Evolutionary conservation across 2,888 invertebrate species (phyloP).

Genomic region (Azorinus chamasolen): DNA sequence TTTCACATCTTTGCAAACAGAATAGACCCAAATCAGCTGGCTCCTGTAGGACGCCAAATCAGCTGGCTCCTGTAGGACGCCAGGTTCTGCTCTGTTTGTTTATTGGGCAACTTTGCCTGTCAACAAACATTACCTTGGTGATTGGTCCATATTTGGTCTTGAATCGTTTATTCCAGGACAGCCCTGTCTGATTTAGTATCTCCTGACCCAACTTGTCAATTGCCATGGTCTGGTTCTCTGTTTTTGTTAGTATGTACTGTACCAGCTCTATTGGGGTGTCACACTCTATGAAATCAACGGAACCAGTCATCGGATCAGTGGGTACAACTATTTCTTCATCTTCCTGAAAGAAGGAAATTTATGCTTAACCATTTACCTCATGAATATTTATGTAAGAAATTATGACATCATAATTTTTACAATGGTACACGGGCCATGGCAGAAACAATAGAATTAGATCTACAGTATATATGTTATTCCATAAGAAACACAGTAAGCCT

Average conservation of each 20-base stretch:
- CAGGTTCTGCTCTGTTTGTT: too few relatives aligned
- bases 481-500: too few relatives aligned
- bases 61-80: too few relatives aligned
- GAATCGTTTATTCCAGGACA: conserved; percentile 86
- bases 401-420: too few relatives aligned
- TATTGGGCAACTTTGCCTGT: too few relatives aligned
- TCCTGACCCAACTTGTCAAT: conserved; percentile 84
- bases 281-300: conserved; percentile 79
- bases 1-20: too few relatives aligned
- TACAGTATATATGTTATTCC: too few relatives aligned
- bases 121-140: conserved; percentile 62
- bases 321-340: conserved; percentile 74
- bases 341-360: conserved; percentile 71
- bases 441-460: too few relatives aligned
- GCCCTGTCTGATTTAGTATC: conserved; percentile 83
- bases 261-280: conserved; percentile 82
- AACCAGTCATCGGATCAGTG: conserved; percentile 72
- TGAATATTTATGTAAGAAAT: too few relatives aligned
- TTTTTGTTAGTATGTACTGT: conserved; percentile 74
- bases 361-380: too few relatives aligned
- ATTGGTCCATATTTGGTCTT: conserved; percentile 84
- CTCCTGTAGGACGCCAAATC: too few relatives aligned
- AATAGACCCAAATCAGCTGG: too few relatives aligned
- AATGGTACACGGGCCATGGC: not conserved
- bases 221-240: conserved; percentile 68